phyloP scores from a whole-genome alignment of 2,113 vertebrate genomes.

The Apodemus speciosus region DNA sequence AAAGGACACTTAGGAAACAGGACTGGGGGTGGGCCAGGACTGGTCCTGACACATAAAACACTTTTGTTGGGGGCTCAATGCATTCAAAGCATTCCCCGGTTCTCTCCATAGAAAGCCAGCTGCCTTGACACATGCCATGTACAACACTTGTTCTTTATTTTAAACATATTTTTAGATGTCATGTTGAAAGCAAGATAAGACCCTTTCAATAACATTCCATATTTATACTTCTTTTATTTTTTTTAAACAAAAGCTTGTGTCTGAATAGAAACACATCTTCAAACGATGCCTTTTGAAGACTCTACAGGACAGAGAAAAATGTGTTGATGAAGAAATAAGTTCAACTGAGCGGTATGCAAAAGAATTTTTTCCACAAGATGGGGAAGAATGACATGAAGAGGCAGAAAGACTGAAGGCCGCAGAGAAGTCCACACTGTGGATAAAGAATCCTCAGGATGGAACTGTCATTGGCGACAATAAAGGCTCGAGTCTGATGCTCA shows the following conservation, averaged over 20 bases:
- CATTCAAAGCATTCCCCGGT: slow-evolving; percentile 46
- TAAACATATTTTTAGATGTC: slow-evolving; percentile 82
- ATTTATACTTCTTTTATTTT: slow-evolving; percentile 79
- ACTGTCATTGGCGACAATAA: slow-evolving; percentile 4
- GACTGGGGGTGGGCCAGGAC: not conserved
- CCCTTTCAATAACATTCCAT: slow-evolving; percentile 74
- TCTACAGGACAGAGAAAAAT: slow-evolving; percentile 79
- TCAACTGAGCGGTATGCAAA: slow-evolving; percentile 75
- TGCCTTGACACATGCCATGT: slow-evolving; percentile 58
- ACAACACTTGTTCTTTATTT: slow-evolving; percentile 79
- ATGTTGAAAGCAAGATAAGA: slow-evolving; percentile 76
- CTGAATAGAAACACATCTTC: slow-evolving; percentile 77
- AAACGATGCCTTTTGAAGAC: slow-evolving; percentile 80
- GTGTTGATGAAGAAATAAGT: slow-evolving; percentile 83
- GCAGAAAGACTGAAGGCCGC: not conserved
- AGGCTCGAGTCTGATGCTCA: not conserved
- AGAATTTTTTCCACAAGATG: slow-evolving; percentile 59
- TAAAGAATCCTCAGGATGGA: not conserved
- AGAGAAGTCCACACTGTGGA: slow-evolving; percentile 1
- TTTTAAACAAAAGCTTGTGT: slow-evolving; percentile 76
- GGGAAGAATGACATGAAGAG: slow-evolving; percentile 77
- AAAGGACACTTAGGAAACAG: accelerated
- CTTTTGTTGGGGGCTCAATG: not conserved
- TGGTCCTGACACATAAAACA: not conserved
- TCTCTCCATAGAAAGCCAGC: slow-evolving; percentile 69